Percentiles rank a stretch among this genome's conserved stretches.
Conservation (phyloP, 2,888 invertebrate species). For the Nyleta sp. region DNA sequence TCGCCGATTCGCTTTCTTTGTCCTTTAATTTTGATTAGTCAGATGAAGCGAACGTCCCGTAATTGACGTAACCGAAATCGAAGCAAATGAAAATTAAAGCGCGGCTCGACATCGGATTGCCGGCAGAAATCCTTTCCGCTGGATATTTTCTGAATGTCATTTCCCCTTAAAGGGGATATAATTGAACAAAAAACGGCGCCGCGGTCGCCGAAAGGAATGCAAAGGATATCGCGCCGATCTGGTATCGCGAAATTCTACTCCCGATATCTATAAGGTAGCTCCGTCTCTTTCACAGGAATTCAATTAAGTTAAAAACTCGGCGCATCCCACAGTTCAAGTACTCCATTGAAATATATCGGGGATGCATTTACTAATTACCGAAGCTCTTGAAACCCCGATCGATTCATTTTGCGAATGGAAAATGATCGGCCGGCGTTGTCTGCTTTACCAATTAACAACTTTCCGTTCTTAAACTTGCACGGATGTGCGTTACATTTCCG, state of each 20-base stretch:
- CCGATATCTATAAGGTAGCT: slow-evolving; percentile 33
- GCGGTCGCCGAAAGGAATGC: slow-evolving; percentile 14
- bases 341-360: slow-evolving; percentile 42
- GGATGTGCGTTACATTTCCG: too few relatives aligned
- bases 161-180: slow-evolving; percentile 29
- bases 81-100: slow-evolving; percentile 7
- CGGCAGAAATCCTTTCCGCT: slow-evolving; percentile 6
- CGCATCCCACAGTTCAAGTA: slow-evolving; percentile 49
- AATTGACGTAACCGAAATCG: slow-evolving; percentile 15
- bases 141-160: slow-evolving; percentile 21
- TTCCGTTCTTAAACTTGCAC: slow-evolving; percentile 10
- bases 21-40: too few relatives aligned
- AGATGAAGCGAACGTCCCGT: background rate
- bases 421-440: slow-evolving; percentile 20
- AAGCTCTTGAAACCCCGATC: slow-evolving; percentile 32
- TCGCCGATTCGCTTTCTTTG: too few relatives aligned
- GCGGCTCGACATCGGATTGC: background rate
- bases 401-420: slow-evolving; percentile 37
- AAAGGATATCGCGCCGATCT: slow-evolving; percentile 30
- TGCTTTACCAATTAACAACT: slow-evolving; percentile 17
- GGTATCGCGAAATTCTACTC: slow-evolving; percentile 39
- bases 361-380: slow-evolving; percentile 68
- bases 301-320: slow-evolving; percentile 70
- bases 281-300: slow-evolving; percentile 65
- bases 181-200: slow-evolving; percentile 24